Percentiles rank a stretch among this genome's conserved stretches.
Conservation (phyloP, 2,888 invertebrate genomes). For the Hoplodrina ambigua region DNA sequence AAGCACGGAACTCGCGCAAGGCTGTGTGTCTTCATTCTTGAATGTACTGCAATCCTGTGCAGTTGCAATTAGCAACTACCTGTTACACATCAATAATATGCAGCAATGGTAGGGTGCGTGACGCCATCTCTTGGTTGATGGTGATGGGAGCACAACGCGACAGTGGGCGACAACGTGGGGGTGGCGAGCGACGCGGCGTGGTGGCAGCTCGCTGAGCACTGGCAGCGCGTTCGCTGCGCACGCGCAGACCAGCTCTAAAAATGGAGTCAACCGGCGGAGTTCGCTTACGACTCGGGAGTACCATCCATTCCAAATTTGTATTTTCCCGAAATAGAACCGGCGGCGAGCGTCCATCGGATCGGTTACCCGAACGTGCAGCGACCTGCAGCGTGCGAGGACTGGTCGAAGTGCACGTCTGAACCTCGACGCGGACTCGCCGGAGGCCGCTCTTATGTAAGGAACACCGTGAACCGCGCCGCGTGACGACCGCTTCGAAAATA, state of each 20-base stretch:
- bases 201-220: conserved; percentile 87
- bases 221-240: conserved; percentile 87
- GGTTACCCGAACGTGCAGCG: conserved; percentile 89
- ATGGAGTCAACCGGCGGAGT: conserved; percentile 89
- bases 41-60: conserved; percentile 63
- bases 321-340: conserved; percentile 94
- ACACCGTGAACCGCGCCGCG: conserved; percentile 86
- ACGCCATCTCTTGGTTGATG: conserved; percentile 76
- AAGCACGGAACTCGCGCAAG: conserved; percentile 96
- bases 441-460: conserved; percentile 84
- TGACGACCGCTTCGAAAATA: conserved; percentile 89
- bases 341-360: conserved; percentile 90
- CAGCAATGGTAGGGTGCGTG: conserved; percentile 59
- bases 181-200: conserved; percentile 87
- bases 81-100: conserved; percentile 55
- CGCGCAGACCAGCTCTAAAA: conserved; percentile 90
- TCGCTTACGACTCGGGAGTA: conserved; percentile 89
- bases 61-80: conserved; percentile 63
- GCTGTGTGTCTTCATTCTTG: conserved; percentile 83
- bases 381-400: conserved; percentile 83
- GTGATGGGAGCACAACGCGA: conserved; percentile 69
- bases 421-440: conserved; percentile 70
- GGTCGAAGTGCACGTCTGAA: conserved; percentile 74
- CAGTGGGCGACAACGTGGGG: conserved; percentile 72
- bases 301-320: conserved; percentile 94